phyloP scores from a whole-genome alignment of 1,140 invertebrate species.

The Lucilia sericata region DNA sequence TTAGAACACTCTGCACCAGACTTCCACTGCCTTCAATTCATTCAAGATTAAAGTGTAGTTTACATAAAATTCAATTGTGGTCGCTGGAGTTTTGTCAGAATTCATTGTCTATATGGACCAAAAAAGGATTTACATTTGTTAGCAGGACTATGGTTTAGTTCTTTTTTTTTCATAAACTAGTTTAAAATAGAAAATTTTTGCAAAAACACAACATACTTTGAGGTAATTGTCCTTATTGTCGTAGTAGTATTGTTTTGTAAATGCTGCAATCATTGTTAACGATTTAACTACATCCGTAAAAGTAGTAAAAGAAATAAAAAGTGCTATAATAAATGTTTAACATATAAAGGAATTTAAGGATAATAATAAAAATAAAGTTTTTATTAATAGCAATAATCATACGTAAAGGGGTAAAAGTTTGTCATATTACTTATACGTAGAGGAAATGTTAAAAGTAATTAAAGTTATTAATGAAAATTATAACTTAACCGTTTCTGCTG shows the following conservation, averaged over 20 bases:
- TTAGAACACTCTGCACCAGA: too few relatives aligned
- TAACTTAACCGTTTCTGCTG: too few relatives aligned
- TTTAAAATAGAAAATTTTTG: not conserved
- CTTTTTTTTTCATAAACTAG: not conserved
- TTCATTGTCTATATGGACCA: slow-evolving; percentile 20
- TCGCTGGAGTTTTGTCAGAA: slow-evolving; percentile 3
- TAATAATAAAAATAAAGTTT: not conserved
- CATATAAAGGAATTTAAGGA: not conserved
- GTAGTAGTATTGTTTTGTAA: not conserved
- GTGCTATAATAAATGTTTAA: not conserved
- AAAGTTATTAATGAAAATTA: not conserved
- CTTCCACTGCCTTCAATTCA: not conserved
- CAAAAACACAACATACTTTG: not conserved
- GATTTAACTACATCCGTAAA: not conserved
- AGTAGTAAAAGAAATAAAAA: not conserved
- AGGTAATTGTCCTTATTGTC: not conserved
- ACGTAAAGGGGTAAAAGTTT: not conserved
- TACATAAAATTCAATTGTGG: slow-evolving; percentile 27
- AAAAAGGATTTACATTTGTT: slow-evolving; percentile 17
- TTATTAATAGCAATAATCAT: not conserved
- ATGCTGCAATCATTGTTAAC: slow-evolving; percentile 7
- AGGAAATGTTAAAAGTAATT: not conserved
- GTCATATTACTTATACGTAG: not conserved
- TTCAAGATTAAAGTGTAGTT: slow-evolving; percentile 9
- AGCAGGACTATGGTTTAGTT: not conserved